Conservation (phyloP, 2,888 invertebrate species). For the Drosophila kambysellisi region DNA sequence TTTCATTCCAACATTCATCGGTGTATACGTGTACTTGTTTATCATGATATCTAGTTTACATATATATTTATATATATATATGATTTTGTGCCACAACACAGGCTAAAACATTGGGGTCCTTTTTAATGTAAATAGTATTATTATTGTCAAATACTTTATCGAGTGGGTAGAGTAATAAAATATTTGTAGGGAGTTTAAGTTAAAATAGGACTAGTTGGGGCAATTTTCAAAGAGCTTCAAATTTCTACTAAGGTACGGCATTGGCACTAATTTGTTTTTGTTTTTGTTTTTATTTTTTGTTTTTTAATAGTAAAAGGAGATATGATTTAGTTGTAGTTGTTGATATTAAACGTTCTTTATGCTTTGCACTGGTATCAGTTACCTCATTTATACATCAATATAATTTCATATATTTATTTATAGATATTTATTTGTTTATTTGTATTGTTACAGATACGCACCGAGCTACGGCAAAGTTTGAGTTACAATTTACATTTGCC, state of each 20-base stretch:
- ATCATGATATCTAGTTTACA: not conserved
- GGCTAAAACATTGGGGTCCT: slow-evolving; percentile 22
- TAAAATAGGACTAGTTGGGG: slow-evolving; percentile 16
- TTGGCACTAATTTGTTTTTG: slow-evolving; percentile 67
- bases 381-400: slow-evolving; percentile 56
- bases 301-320: slow-evolving; percentile 32
- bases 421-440: slow-evolving; percentile 35
- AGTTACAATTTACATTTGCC: slow-evolving; percentile 46
- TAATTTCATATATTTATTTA: slow-evolving; percentile 12
- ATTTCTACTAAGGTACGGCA: slow-evolving; percentile 62
- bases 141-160: slow-evolving; percentile 48
- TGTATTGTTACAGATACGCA: slow-evolving; percentile 50
- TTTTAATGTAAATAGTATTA: slow-evolving; percentile 6
- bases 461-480: slow-evolving; percentile 53
- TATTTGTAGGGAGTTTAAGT: slow-evolving; percentile 49
- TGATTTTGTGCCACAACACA: slow-evolving; percentile 21
- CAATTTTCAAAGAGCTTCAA: slow-evolving; percentile 15
- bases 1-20: slow-evolving; percentile 30
- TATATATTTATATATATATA: slow-evolving; percentile 17
- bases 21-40: slow-evolving; percentile 32
- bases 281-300: slow-evolving; percentile 6
- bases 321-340: slow-evolving; percentile 59
- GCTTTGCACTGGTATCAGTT: slow-evolving; percentile 77
- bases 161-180: slow-evolving; percentile 34
- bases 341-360: slow-evolving; percentile 64